A percentile compares a stretch with the other conserved stretches of the same genome.
Evolutionary conservation across 2,888 invertebrate genomes (phyloP).

Genomic region (Leucophora obtusa): DNA sequence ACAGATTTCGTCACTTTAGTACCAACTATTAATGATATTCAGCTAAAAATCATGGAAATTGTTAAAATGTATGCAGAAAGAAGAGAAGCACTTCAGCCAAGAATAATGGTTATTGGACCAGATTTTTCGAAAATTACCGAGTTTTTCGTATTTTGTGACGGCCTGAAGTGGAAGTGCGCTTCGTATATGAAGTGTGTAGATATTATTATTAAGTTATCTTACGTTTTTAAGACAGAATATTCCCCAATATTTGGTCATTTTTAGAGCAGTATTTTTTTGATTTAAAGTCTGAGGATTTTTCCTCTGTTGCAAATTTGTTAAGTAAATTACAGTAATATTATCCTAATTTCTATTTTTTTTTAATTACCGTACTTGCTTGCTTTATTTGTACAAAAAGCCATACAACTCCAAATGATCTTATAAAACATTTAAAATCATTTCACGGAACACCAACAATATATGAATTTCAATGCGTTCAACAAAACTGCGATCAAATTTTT

Average conservation of each 20-base stretch:
- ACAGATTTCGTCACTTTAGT: conserved; percentile 41
- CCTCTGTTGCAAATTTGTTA: conserved; percentile 50
- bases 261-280: conserved; percentile 53
- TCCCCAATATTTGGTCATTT: conserved; percentile 50
- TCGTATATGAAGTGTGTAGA: conserved; percentile 50
- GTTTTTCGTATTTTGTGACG: conserved; percentile 46
- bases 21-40: conserved; percentile 38
- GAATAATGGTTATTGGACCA: conserved; percentile 45
- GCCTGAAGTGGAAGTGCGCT: conserved; percentile 43
- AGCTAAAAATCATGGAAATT: conserved; percentile 40
- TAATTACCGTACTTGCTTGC: conserved; percentile 35
- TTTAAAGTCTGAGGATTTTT: conserved; percentile 46
- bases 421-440: conserved; percentile 33
- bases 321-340: conserved; percentile 41
- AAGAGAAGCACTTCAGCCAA: conserved; percentile 40
- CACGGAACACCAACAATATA: conserved; percentile 16
- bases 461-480: conserved; percentile 10
- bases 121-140: conserved; percentile 40
- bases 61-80: conserved; percentile 36
- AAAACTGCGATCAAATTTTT: conserved; percentile 29
- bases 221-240: conserved; percentile 51
- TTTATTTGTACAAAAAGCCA: conserved; percentile 29
- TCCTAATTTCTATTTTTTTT: conserved; percentile 1
- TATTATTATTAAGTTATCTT: conserved; percentile 48
- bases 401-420: conserved; percentile 29